Conservation (phyloP, 2,113 vertebrate genomes). For the Ageneiosus marmoratus region DNA sequence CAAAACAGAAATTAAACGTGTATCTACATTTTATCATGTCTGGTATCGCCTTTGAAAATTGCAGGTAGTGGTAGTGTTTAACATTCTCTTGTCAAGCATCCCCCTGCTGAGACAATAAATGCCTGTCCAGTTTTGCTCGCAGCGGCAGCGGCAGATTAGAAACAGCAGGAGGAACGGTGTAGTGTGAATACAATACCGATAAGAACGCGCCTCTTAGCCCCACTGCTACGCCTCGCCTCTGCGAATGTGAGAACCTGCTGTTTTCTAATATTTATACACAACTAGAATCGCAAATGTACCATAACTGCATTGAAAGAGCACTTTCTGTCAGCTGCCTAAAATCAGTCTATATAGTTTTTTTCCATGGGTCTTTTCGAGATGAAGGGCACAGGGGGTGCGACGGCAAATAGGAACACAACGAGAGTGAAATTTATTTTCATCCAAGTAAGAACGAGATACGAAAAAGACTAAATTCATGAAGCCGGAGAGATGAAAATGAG, state of each 20-base stretch:
- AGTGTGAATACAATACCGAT: conserved; percentile 90
- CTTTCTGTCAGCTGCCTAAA: conserved; percentile 62
- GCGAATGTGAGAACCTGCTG: conserved; percentile 90
- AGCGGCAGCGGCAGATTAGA: conserved; percentile 97
- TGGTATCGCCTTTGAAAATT: conserved; percentile 86
- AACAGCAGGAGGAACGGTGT: conserved; percentile 87
- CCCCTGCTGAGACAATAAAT: conserved; percentile 97
- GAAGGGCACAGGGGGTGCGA: conserved; percentile 30
- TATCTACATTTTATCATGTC: conserved; percentile 80
- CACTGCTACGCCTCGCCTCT: conserved; percentile 87
- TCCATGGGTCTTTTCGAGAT: conserved; percentile 34
- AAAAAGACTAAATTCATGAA: conserved; percentile 23
- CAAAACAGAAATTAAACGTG: conserved; percentile 71
- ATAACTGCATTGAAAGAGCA: conserved; percentile 68
- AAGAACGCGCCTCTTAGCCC: conserved; percentile 89
- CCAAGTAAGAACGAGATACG: conserved; percentile 19
- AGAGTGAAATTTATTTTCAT: conserved; percentile 65
- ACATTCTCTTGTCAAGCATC: conserved; percentile 90
- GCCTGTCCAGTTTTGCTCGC: conserved; percentile 97
- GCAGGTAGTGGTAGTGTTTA: conserved; percentile 87
- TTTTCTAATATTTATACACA: conserved; percentile 99
- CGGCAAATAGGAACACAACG: conserved; percentile 65
- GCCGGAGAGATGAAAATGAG: conserved; percentile 6
- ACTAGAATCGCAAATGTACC: conserved; percentile 86
- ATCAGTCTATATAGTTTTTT: conserved; percentile 57